phyloP scores from a whole-genome alignment of 2,888 invertebrate genomes.

The Plutella xylostella region DNA sequence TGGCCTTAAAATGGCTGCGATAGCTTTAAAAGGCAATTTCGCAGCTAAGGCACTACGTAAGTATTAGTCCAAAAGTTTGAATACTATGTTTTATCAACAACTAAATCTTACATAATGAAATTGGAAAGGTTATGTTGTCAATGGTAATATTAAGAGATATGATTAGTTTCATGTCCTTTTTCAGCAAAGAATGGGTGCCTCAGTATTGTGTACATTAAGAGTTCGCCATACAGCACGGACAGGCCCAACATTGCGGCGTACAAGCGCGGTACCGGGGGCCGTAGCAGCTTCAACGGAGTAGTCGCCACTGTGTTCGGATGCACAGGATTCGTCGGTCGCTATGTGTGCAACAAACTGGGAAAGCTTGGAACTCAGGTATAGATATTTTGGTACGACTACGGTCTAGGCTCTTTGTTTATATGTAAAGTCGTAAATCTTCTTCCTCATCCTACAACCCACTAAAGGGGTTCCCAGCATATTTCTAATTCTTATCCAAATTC shows the following conservation, averaged over 20 bases:
- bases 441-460: too few species aligned
- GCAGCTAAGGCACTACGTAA: conserved; percentile 49
- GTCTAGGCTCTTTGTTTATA: too few species aligned
- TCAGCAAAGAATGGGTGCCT: conserved; percentile 49
- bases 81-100: not conserved
- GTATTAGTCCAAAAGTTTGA: conserved; percentile 19
- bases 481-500: too few species aligned
- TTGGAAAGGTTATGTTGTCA: conserved; percentile 1
- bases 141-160: not conserved
- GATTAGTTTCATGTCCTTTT: conserved; percentile 18
- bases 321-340: conserved; percentile 89
- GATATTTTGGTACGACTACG: too few species aligned
- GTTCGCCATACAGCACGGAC: conserved; percentile 67
- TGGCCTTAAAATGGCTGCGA: conserved; percentile 44
- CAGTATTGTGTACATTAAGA: conserved; percentile 56
- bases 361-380: conserved; percentile 84
- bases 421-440: too few species aligned
- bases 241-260: conserved; percentile 74
- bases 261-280: conserved; percentile 89
- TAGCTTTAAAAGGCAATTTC: conserved; percentile 46
- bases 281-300: conserved; percentile 95
- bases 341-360: conserved; percentile 91
- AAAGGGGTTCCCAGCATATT: too few species aligned
- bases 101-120: conserved; percentile 48
- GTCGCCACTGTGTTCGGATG: conserved; percentile 99